Evolutionary conservation across 2,113 vertebrate species (phyloP), one percentile per base, ranked within the genome.

Genomic region (Tiliqua scincoides): DNA sequence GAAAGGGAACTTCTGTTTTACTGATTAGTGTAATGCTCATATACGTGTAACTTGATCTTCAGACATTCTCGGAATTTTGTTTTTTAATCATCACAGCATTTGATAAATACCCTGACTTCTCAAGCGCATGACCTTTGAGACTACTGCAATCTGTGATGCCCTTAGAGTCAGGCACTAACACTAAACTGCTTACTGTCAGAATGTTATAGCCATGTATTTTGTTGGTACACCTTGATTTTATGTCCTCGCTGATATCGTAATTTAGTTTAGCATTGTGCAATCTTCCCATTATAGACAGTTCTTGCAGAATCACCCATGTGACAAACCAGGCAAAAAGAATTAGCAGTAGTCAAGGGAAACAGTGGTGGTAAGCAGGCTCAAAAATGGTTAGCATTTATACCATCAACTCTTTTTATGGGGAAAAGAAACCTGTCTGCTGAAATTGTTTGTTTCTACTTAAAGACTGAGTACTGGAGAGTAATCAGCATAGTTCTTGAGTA

Each of bases 1-100:
- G 82, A 78, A 75, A 89, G 76, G 68, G 57, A 92, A 80, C 85
- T 89, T 89, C 87, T 82, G 3, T 81, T 93, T 88, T 80, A 57
- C 85, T 89, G 77, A 88, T 93, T 80, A 21, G 59, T 84, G 74
- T 75, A 81, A 65, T 84, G 80, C 0, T 88, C 77, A 83, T 79
- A 10, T 72, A 37, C 0, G 43, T 1, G 15, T 20, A 78, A 35
- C 59, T 70, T 71, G 0, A 0, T 91, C 82, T 37, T 62, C 0
- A 0, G 72, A 78, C 67, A 74, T 74, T 62, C 61, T 77, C 27
- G 3, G 83, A 77, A 21, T 48, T 11, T 78, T 88, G 0, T 1
- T 77, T 79, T 85, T 83, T 68, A 4, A 27, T 52, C 30, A 65
- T 80, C 0, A 0, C 23, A 67, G 77, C 25, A 32, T 87, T 75